Base-by-base conservation (phyloP, 2,797 vertebrate species). In the Octomys mimax region DNA sequence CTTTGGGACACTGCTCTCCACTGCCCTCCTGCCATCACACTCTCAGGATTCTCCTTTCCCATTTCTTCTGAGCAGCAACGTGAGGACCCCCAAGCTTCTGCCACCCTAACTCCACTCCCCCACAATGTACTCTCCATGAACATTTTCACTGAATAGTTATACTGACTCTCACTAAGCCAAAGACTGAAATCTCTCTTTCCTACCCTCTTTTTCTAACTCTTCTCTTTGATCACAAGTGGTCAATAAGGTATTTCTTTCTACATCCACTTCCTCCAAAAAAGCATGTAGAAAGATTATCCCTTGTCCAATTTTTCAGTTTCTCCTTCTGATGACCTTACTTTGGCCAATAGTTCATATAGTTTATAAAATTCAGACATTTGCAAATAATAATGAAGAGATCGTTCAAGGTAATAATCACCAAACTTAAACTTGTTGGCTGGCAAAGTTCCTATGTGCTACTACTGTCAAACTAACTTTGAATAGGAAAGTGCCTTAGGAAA, bases 1-100 rank as follows among this genome's bases (percentile, higher is more conserved):
- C 90, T 78, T 77, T 79, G 68, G 87, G 94, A 92, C 26, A 8
- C 33, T 92, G 59, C 57, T 81, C 22, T 81, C 84, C 39, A 3
- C n/a, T 80, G 66, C 26, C 28, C 49, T 19, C 42, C 6, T 4
- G 26, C 14, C 8, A 33, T 71, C 77, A 91, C 19, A 36, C 5
- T 73, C 12, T 92, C 14, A 11, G 18, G 26, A 78, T 36, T 92
- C 54, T 36, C 13, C 39, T 28, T 7, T 18, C 71, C 22, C 5
- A 22, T 68, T 57, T 42, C 54, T 81, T 24, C 73, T 62, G 39
- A 95, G 59, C 54, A 84, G n/a, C 59, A 81, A 36, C 9, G 5
- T 18, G 8, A n/a, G 2, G 0, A 36, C 31, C 39, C 33, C 11
- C 2, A 26, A 46, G 22, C 36, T 39, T 84, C 66, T 46, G 4